A percentile compares a stretch with the other conserved stretches of the same genome.
Conservation (phyloP, 2,888 invertebrate species). For the Drosophila testacea region DNA sequence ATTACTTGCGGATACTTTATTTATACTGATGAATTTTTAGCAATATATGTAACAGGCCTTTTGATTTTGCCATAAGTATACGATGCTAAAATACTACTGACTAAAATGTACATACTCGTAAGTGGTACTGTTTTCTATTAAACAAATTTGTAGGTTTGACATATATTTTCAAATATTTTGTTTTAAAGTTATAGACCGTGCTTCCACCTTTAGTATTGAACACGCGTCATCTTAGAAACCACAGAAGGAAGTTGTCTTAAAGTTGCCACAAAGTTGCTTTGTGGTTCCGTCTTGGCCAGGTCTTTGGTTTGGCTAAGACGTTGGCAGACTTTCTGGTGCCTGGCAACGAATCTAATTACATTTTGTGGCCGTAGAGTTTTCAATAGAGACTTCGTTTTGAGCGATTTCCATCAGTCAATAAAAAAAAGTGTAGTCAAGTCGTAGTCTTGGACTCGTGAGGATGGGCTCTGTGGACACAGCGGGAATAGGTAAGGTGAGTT, state of each 20-base stretch:
- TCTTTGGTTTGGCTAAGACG: conserved; percentile 8
- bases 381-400: conserved; percentile 57
- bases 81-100: no score
- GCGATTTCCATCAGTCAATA: conserved; percentile 83
- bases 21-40: no score
- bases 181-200: neutral
- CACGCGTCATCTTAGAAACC: conserved; percentile 64
- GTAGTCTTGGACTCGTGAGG: conserved; percentile 23
- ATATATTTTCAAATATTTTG: neutral
- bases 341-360: conserved; percentile 74
- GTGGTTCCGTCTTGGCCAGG: conserved; percentile 25
- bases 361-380: conserved; percentile 65
- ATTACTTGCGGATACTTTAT: no score
- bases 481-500: conserved; percentile 50
- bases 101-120: no score
- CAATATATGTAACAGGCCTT: no score
- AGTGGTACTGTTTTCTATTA: no score
- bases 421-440: conserved; percentile 50
- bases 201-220: conserved; percentile 42
- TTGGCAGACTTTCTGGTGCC: conserved; percentile 37
- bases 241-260: conserved; percentile 47
- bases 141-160: no score
- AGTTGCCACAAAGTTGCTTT: conserved; percentile 19
- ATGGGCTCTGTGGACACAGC: conserved; percentile 59
- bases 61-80: no score